Evolutionary conservation across 2,797 vertebrate genomes (phyloP), one percentile per base, ranked within the genome.

Genomic region (Acropternis orthonyx): DNA sequence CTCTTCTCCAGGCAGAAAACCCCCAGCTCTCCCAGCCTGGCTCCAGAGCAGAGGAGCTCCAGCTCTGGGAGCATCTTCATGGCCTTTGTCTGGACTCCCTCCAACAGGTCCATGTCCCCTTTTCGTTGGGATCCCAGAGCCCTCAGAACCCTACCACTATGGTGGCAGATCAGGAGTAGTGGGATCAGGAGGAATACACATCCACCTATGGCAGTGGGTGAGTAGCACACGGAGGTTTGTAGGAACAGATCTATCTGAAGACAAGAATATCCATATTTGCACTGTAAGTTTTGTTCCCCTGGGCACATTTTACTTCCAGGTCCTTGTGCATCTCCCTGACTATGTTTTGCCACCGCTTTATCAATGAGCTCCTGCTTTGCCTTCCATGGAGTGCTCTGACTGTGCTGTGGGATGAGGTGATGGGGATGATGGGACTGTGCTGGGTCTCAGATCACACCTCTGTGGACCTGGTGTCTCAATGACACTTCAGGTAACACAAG

Each of bases 121-220:
- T 55, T 62, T 55, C 36, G 6, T 32, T 55, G 66, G 14, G 30
- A 21, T 16, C 8, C 21, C 56, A 71, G 65, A 32, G 17, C 30
- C 11, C n/a, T 16, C 16, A 1, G 4, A 55, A 16, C n/a, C 0
- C 27, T 28, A 51, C 10, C 27, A 0, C 44, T 12, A 6, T 0
- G 4, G 58, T 22, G 41, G 69, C 46, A 77, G 46, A 80, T 43
- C 55, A 73, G 59, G 41, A 75, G 9, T 2, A 41, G 27, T 36
- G 49, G 52, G 69, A 24, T 39, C 51, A 65, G 41, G 12, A 63
- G 43, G 23, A 51, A 11, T 51, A 37, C 18, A n/a, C 1, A 5
- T 44, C 59, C 59, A 15, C 28, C 39, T 30, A 41, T 24, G 65
- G 23, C 34, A 36, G 14, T 10, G 32, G 36, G 30, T 36, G 54